Percentiles rank a stretch among this genome's conserved stretches.
Evolutionary conservation across 2,888 invertebrate genomes (phyloP).

Genomic region (Rotaria macrura): DNA sequence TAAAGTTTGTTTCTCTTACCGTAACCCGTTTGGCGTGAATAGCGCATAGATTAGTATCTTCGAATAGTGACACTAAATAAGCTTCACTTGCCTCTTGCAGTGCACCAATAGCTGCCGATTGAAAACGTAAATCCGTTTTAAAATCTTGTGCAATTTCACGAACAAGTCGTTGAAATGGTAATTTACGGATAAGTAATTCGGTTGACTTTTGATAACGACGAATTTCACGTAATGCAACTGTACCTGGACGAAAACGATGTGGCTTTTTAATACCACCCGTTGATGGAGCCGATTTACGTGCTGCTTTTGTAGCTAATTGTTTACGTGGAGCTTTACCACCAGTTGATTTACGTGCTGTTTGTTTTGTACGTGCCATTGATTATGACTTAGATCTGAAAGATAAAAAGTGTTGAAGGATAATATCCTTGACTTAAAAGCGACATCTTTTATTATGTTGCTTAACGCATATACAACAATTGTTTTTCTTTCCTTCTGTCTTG

Average conservation of each 20-base stretch:
- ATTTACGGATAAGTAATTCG: slow-evolving; percentile 48
- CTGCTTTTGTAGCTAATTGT: slow-evolving; percentile 50
- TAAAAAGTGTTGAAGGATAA: background rate
- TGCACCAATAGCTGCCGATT: slow-evolving; percentile 50
- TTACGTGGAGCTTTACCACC: slow-evolving; percentile 51
- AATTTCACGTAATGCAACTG: slow-evolving; percentile 50
- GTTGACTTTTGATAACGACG: slow-evolving; percentile 50
- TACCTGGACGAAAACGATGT: slow-evolving; percentile 50
- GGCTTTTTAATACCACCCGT: slow-evolving; percentile 51
- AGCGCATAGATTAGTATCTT: slow-evolving; percentile 33
- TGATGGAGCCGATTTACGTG: slow-evolving; percentile 49
- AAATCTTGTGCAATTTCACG: slow-evolving; percentile 51
- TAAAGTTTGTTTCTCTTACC: background rate
- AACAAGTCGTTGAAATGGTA: slow-evolving; percentile 49
- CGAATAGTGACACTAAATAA: slow-evolving; percentile 32
- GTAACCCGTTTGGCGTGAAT: slow-evolving; percentile 34
- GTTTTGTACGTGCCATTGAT: slow-evolving; percentile 50
- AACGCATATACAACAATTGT: no score
- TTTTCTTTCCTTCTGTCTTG: no score
- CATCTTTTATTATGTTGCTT: background rate
- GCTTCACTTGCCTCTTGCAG: slow-evolving; percentile 42
- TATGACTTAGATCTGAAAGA: background rate
- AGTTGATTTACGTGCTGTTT: slow-evolving; percentile 50
- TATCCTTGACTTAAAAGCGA: background rate
- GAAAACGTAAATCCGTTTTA: slow-evolving; percentile 50